These are phyloP conservation scores for Acestrorhynchus altus DNA, from an alignment of 2,797 vertebrate species.

Conservation along the genomic window DNA sequence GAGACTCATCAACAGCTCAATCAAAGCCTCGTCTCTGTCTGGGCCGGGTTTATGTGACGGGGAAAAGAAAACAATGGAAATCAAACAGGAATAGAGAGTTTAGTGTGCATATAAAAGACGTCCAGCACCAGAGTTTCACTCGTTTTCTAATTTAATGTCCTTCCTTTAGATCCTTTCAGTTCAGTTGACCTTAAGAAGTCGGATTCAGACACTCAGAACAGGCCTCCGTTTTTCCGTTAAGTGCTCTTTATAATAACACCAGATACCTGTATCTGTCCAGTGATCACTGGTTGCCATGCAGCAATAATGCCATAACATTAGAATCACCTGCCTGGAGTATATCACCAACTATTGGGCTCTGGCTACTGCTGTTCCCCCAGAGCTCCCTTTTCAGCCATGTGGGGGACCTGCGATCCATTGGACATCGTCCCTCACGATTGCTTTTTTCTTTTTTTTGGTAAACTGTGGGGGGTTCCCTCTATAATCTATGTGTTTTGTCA, in stretches of 20 bases:
- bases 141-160: not conserved
- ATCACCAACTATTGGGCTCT: too few species aligned
- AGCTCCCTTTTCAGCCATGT: too few species aligned
- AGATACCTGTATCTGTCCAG: not conserved
- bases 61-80: not conserved
- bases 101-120: not conserved
- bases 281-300: too few species aligned
- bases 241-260: not conserved
- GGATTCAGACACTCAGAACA: not conserved
- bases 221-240: not conserved
- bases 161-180: not conserved
- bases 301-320: too few species aligned
- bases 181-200: too few species aligned
- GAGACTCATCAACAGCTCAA: not conserved
- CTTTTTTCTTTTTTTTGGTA: too few species aligned
- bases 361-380: too few species aligned
- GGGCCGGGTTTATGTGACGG: not conserved
- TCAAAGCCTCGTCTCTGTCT: constrained; percentile 3
- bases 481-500: too few species aligned
- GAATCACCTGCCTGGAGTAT: too few species aligned
- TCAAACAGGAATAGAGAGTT: constrained; percentile 11
- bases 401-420: too few species aligned
- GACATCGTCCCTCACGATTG: too few species aligned
- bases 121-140: not conserved
- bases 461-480: too few species aligned